Conservation (phyloP, 2,888 invertebrate genomes). For the Pyrrhia umbra region DNA sequence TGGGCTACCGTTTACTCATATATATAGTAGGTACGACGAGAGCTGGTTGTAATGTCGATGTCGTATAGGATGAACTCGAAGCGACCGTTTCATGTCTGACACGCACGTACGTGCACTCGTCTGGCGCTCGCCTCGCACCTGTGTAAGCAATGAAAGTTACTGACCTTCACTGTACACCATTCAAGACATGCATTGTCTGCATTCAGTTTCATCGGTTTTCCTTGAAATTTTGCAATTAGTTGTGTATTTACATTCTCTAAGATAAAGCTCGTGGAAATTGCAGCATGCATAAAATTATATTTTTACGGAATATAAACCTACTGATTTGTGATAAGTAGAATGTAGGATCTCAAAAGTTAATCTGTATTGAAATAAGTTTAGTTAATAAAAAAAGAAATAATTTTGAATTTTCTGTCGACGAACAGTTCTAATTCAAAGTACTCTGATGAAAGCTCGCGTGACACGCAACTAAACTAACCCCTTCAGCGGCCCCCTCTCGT, state of each 20-base stretch:
- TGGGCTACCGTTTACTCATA: no score
- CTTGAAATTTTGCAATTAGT: slow-evolving; percentile 13
- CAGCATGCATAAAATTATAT: background rate
- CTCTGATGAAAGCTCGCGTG: slow-evolving; percentile 81
- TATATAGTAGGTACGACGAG: no score
- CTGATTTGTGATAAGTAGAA: background rate
- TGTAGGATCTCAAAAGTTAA: background rate
- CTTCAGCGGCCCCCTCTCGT: slow-evolving; percentile 78
- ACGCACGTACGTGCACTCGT: slow-evolving; percentile 46
- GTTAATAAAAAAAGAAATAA: no score
- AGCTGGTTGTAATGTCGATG: background rate
- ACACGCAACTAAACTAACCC: slow-evolving; percentile 75
- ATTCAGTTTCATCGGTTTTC: slow-evolving; percentile 32
- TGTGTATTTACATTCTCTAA: slow-evolving; percentile 29
- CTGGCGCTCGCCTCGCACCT: slow-evolving; percentile 68
- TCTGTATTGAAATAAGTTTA: slow-evolving; percentile 49
- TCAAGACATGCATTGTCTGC: slow-evolving; percentile 51
- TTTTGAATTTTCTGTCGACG: slow-evolving; percentile 67
- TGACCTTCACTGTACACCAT: slow-evolving; percentile 69
- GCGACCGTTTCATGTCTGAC: slow-evolving; percentile 52
- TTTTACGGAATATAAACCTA: background rate
- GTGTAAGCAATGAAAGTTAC: slow-evolving; percentile 70
- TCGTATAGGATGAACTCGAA: slow-evolving; percentile 39
- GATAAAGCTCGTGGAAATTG: background rate
- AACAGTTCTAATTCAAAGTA: slow-evolving; percentile 79